These are phyloP conservation scores for Pantherophis alleghaniensis DNA, from an alignment of 2,797 vertebrate species.

Conservation along the genomic window DNA sequence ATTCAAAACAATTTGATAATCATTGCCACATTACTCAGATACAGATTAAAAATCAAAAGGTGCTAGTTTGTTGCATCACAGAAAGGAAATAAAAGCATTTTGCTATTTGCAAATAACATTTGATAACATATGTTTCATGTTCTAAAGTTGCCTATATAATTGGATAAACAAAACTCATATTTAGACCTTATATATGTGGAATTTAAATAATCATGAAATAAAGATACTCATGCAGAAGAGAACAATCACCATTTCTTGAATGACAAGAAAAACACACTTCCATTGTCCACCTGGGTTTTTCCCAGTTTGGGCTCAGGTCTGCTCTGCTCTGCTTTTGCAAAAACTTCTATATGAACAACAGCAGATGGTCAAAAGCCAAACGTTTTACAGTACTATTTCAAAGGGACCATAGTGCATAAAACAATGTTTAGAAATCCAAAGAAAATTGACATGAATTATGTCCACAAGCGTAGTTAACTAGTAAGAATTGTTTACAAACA, in stretches of 20 bases:
- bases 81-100: constrained; percentile 24
- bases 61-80: neutral
- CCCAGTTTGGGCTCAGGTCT: neutral
- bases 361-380: neutral
- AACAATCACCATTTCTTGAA: neutral
- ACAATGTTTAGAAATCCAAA: constrained; percentile 14
- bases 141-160: constrained; percentile 34
- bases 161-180: constrained; percentile 7
- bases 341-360: neutral
- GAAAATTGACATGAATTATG: neutral
- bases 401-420: constrained; percentile 23
- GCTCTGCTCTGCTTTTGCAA: neutral
- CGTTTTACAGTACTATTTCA: neutral
- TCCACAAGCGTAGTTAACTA: neutral
- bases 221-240: neutral
- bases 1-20: neutral
- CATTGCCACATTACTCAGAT: neutral
- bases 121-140: constrained; percentile 23
- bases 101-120: constrained; percentile 29
- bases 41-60: neutral
- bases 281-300: neutral
- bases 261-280: neutral
- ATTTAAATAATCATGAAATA: neutral
- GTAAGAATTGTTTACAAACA: neutral
- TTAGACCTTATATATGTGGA: constrained; percentile 6